Base-by-base conservation (phyloP, 1,140 invertebrate species). In the Conus betulinus region DNA sequence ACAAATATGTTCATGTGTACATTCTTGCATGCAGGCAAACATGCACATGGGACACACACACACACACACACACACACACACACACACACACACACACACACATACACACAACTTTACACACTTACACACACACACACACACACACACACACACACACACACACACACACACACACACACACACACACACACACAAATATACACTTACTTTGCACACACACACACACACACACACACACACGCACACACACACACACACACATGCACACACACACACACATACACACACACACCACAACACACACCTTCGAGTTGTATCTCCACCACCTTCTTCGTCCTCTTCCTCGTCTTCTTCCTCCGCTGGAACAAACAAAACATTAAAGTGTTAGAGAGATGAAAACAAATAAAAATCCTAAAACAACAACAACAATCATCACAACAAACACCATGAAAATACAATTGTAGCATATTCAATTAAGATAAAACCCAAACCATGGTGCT, bases 261-360 rank as follows among this genome's bases (percentile, higher is more conserved):
- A n/a, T n/a, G n/a, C n/a, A n/a, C 67, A 74, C 67, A 74, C n/a
- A 25, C 7, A 20, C 39, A 74, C 17, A 74, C 67, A 25, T 1
- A 23, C 20, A 74, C 1, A 74, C 67, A 74, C 7, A 74, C 7
- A 25, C 17, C 0, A n/a, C n/a, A 11, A 20, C 13, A 74, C 76
- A 27, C 39, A 85, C 84, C 84, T 85, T 71, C 84, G 52, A n/a
- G 25, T 39, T 71, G 84, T 85, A 53, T 85, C 63, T 63, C 79
- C 81, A 25, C 82, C 87, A 87, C 20, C 79, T 76, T 87, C 79
- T 11, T 83, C 88, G 10, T 86, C 84, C 13, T 90, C 85, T 11
- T 87, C 82, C 52, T 90, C 89, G 91, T 71, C 78, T 57, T 88
- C 85, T 90, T 55, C 81, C 4, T 53, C 76, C 55, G 53, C 39